Base-by-base conservation (phyloP, 2,888 invertebrate genomes). In the Pyrochroa serraticornis region DNA sequence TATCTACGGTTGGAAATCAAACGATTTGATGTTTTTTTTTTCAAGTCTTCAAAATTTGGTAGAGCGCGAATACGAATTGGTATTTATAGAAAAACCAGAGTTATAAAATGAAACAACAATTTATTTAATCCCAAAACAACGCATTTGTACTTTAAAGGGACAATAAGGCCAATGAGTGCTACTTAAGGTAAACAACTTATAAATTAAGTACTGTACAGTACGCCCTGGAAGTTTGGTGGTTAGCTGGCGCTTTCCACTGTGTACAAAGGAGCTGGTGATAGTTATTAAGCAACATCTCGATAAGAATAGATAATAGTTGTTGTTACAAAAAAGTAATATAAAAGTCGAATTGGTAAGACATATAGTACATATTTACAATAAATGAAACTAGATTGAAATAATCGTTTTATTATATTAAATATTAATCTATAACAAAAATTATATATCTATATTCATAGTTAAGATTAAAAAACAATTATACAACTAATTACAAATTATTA, bases 361-460 rank as follows among this genome's bases (percentile, higher is more conserved):
- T 62, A 64, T 22, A 22, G 3, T 22, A 65, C 61, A 61, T 67
- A 65, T 63, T 67, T 62, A 68, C 63, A 66, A 62, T 64, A 60
- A 61, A 61, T 60, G 61, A 65, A 65, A 64, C 52, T 59, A 58
- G 49, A 53, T 54, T 63, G 64, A 65, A 71, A 69, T 63, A 71
- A 73, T 64, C 50, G 61, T 69, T 72, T 73, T 71, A 70, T 74
- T 75, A 75, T 75, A 75, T 75, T 76, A 76, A 76, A 75, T 76
- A 75, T 74, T 72, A 74, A 66, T 77, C 76, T 77, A 77, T 77
- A 77, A 77, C 77, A 77, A 77, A 77, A 77, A 74, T 74, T 75
- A 76, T 76, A 77, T 71, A 75, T 75, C 69, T 72, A 71, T 72
- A 63, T 71, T 66, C 70, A 74, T 67, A 71, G 66, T 71, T 71